A percentile compares a stretch with the other conserved stretches of the same genome.
Conservation (phyloP, 2,113 vertebrate genomes). For the Ophthalmolycus amberensis region DNA sequence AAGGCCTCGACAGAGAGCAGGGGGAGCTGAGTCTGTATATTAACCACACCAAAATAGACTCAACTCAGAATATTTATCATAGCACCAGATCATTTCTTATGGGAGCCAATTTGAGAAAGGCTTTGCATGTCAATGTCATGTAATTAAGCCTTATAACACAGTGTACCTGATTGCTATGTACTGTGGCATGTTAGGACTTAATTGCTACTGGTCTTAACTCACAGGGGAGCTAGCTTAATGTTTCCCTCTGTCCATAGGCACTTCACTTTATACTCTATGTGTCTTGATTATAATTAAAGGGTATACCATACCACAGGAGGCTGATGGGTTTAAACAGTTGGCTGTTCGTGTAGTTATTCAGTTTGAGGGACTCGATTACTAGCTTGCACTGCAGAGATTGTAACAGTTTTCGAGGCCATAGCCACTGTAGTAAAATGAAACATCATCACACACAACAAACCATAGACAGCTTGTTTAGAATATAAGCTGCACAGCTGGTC, state of each 20-base stretch:
- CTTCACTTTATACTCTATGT: conserved; percentile 20
- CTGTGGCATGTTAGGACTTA: conserved; percentile 49
- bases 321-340: conserved; percentile 54
- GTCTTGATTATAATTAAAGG: conserved; percentile 68
- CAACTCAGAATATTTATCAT: conserved; percentile 59
- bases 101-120: conserved; percentile 53
- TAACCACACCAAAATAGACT: conserved; percentile 48
- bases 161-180: conserved; percentile 48
- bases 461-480: background rate
- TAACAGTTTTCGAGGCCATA: conserved; percentile 17
- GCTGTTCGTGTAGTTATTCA: conserved; percentile 64
- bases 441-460: conserved; percentile 1
- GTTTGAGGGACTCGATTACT: conserved; percentile 59
- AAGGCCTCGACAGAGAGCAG: conserved; percentile 50
- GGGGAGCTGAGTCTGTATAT: conserved; percentile 58
- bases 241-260: conserved; percentile 46
- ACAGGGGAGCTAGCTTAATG: conserved; percentile 49
- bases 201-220: conserved; percentile 46
- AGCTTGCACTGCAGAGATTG: conserved; percentile 26
- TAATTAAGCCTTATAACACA: conserved; percentile 54
- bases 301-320: conserved; percentile 50
- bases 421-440: conserved; percentile 14
- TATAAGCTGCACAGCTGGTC: background rate
- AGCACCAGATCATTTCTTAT: conserved; percentile 54
- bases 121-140: conserved; percentile 52